phyloP scores from a whole-genome alignment of 2,888 invertebrate species.

The Nasonovia ribisnigri region DNA sequence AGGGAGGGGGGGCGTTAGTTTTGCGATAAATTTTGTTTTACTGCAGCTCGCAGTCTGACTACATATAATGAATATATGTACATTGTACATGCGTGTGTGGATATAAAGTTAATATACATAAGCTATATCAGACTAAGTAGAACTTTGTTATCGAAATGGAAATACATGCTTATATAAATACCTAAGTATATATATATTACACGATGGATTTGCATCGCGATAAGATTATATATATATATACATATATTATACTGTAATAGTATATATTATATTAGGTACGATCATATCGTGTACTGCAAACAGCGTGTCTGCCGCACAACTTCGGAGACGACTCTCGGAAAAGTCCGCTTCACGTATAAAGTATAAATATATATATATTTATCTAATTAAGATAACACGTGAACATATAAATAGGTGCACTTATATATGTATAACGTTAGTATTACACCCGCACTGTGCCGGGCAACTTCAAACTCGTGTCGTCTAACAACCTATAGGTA shows the following conservation, averaged over 20 bases:
- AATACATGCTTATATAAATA: neutral
- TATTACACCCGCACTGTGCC: no score
- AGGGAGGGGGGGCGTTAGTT: neutral
- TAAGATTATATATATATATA: neutral
- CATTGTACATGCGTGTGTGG: neutral
- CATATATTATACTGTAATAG: neutral
- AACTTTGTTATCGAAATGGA: conserved; percentile 12
- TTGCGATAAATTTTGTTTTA: neutral
- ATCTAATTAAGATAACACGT: no score
- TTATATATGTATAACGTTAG: no score
- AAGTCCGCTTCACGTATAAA: neutral
- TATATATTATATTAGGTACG: neutral
- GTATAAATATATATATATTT: no score
- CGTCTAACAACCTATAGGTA: neutral
- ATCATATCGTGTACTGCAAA: neutral
- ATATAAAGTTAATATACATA: neutral
- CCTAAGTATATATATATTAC: neutral
- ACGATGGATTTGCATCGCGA: neutral
- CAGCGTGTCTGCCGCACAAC: neutral
- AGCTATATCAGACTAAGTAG: neutral
- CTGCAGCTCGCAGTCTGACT: neutral
- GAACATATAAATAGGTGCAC: no score
- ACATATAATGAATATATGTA: neutral
- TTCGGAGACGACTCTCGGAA: neutral
- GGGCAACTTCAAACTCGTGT: neutral